Evolutionary conservation across 1,140 invertebrate species (phyloP).

Genomic region (Physella acuta): DNA sequence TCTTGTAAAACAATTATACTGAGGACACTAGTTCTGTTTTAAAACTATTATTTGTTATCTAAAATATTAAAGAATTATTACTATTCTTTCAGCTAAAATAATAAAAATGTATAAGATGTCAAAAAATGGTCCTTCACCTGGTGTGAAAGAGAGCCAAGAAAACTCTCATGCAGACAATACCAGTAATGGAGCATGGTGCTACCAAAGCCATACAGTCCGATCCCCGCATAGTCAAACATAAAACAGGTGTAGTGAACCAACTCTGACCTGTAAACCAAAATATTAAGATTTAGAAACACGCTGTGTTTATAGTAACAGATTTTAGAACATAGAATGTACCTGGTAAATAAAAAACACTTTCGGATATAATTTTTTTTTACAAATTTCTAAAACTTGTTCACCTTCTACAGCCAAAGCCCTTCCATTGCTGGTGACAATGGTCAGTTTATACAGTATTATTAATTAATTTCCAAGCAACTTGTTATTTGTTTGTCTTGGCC

Average conservation of each 20-base stretch:
- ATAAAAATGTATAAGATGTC: not conserved
- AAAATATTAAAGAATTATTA: not conserved
- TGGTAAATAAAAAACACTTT: no score
- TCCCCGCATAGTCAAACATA: slow-evolving; percentile 58
- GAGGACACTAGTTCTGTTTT: not conserved
- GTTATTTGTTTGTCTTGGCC: no score
- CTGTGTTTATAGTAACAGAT: no score
- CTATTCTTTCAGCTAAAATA: not conserved
- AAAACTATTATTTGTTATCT: not conserved
- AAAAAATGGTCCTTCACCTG: slow-evolving; percentile 12
- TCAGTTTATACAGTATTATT: no score
- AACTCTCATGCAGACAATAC: slow-evolving; percentile 46
- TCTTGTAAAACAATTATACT: not conserved
- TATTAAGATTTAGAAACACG: no score
- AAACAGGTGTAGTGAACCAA: slow-evolving; percentile 55
- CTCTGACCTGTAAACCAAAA: slow-evolving; percentile 41
- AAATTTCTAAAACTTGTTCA: no score
- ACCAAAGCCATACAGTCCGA: slow-evolving; percentile 56
- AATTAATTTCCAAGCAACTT: no score
- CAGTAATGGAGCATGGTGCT: slow-evolving; percentile 53
- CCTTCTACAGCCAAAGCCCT: no score
- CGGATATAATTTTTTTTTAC: no score
- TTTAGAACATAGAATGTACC: no score
- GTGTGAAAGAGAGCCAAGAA: slow-evolving; percentile 36
- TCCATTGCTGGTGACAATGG: no score